A percentile compares a stretch with the other conserved stretches of the same genome.
These are phyloP conservation scores for Heliangelus exortis DNA, from an alignment of 2,797 vertebrate species.

Conservation along the genomic window DNA sequence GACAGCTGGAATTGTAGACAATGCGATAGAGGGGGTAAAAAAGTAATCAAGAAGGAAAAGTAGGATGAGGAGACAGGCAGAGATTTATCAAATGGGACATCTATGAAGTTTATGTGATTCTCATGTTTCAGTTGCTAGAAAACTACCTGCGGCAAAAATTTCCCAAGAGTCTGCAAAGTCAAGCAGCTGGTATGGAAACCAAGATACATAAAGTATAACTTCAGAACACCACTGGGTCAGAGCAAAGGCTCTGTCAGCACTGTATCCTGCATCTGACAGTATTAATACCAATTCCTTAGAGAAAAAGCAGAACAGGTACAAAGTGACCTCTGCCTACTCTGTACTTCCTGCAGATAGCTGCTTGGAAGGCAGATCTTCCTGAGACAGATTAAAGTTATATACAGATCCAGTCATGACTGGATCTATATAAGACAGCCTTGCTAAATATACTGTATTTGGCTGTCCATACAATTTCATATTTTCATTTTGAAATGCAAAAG, in stretches of 20 bases:
- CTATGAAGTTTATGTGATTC: not conserved
- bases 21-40: not conserved
- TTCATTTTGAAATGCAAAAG: not conserved
- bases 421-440: not conserved
- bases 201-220: not conserved
- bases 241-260: not conserved
- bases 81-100: not conserved
- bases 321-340: not conserved
- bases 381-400: not conserved
- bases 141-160: not conserved
- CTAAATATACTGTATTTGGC: not conserved
- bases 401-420: not conserved
- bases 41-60: not conserved
- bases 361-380: not conserved
- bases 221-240: not conserved
- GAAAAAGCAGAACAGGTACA: not conserved
- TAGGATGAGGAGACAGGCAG: not conserved
- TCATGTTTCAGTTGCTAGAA: conserved; percentile 7
- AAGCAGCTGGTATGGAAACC: conserved; percentile 8
- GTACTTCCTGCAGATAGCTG: not conserved
- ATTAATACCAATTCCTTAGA: not conserved
- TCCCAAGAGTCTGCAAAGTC: not conserved
- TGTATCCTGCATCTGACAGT: not conserved
- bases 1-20: not conserved
- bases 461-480: not conserved